phyloP scores from a whole-genome alignment of 2,888 invertebrate genomes.

The Ophion obscuratus region DNA sequence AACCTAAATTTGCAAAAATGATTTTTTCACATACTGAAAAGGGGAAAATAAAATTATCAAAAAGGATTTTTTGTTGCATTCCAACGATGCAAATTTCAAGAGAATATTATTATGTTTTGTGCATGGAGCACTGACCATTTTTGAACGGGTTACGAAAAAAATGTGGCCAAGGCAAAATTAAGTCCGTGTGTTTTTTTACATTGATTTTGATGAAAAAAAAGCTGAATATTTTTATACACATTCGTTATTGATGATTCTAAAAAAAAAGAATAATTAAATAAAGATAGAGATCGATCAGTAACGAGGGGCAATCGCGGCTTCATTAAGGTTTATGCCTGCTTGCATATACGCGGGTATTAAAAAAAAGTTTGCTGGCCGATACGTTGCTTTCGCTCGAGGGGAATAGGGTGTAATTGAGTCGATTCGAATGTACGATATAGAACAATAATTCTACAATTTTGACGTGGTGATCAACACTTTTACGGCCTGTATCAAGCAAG shows the following conservation, averaged over 20 bases:
- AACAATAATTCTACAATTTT: constrained; percentile 58
- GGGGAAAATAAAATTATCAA: too few relatives aligned
- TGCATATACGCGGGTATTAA: constrained; percentile 3
- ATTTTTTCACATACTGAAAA: too few relatives aligned
- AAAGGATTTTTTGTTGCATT: too few relatives aligned
- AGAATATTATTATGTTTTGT: too few relatives aligned
- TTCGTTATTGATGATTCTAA: background rate
- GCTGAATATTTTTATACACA: background rate
- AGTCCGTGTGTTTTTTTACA: too few relatives aligned
- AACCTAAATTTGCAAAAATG: too few relatives aligned
- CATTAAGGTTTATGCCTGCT: constrained; percentile 20
- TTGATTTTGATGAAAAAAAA: background rate
- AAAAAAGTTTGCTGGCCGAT: constrained; percentile 34
- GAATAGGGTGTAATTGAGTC: constrained; percentile 42
- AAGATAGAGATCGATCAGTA: constrained; percentile 27
- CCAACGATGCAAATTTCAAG: too few relatives aligned
- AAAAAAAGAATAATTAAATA: background rate
- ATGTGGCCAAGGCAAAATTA: too few relatives aligned
- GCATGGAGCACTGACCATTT: too few relatives aligned
- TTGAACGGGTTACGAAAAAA: too few relatives aligned
- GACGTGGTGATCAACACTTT: constrained; percentile 65
- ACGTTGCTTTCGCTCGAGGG: constrained; percentile 1
- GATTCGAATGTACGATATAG: constrained; percentile 54
- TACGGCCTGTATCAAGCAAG: constrained; percentile 64
- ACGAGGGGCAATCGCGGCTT: constrained; percentile 6